phyloP scores from a whole-genome alignment of 2,888 invertebrate species.

The Orchesellides sinensis region DNA sequence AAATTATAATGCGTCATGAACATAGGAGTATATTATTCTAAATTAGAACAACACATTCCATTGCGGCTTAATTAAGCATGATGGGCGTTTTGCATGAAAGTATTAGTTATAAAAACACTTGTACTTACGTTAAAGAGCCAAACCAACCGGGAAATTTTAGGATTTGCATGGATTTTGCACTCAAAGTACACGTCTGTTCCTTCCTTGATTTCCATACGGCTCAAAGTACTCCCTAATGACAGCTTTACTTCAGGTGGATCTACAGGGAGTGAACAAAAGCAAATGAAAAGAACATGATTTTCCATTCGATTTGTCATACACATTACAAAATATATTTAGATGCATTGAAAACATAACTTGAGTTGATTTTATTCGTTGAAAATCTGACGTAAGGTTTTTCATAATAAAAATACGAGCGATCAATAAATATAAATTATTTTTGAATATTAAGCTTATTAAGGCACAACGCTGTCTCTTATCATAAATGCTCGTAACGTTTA shows the following conservation, averaged over 20 bases:
- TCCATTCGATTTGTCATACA: conserved; percentile 1
- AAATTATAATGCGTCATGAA: no score
- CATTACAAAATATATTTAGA: conserved; percentile 66
- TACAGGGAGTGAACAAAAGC: conserved; percentile 43
- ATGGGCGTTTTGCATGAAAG: no score
- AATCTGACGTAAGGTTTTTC: background rate
- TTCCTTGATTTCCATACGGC: conserved; percentile 74
- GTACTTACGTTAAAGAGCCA: conserved; percentile 74
- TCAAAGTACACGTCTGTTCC: conserved; percentile 74
- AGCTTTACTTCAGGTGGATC: conserved; percentile 74
- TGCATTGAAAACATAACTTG: conserved; percentile 6
- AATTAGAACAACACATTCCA: no score
- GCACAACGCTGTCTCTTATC: no score
- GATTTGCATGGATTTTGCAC: conserved; percentile 71
- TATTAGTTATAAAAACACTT: background rate
- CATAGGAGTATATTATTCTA: no score
- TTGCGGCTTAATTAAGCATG: no score
- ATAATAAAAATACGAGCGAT: background rate
- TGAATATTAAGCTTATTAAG: no score
- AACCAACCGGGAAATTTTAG: conserved; percentile 67
- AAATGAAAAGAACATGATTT: conserved; percentile 14
- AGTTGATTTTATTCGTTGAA: background rate
- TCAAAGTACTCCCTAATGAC: conserved; percentile 73
- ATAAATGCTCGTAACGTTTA: no score
- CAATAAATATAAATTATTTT: no score